Conservation (phyloP, 2,113 vertebrate species). For the Hypomesus transpacificus region DNA sequence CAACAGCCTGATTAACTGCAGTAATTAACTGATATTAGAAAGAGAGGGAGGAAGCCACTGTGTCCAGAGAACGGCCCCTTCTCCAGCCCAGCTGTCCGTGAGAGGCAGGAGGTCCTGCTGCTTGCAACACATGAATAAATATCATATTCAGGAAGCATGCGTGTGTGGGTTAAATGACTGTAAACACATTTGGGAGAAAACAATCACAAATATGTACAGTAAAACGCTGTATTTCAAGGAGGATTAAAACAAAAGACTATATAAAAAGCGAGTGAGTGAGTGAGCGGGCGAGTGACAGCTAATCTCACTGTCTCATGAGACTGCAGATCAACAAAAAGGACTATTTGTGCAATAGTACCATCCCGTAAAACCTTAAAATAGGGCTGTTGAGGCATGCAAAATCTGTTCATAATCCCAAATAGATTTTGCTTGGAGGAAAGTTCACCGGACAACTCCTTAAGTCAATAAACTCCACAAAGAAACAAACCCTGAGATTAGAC, state of each 20-base stretch:
- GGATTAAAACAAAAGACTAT: not conserved
- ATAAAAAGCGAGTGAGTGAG: not conserved
- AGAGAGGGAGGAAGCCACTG: slow-evolving; percentile 21
- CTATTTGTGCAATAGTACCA: not conserved
- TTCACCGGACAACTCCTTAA: slow-evolving; percentile 2
- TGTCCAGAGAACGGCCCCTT: slow-evolving; percentile 27
- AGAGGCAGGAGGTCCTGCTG: slow-evolving; percentile 26
- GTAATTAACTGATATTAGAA: slow-evolving; percentile 66
- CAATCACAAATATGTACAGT: slow-evolving; percentile 11
- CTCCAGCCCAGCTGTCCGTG: slow-evolving; percentile 37
- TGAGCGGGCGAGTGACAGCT: not conserved
- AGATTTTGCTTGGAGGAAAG: slow-evolving; percentile 34
- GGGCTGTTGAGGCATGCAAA: slow-evolving; percentile 43
- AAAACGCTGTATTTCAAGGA: not conserved
- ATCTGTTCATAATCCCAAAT: slow-evolving; percentile 54
- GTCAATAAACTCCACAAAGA: not conserved
- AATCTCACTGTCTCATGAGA: not conserved
- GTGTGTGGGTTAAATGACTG: not conserved
- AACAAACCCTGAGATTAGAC: not conserved
- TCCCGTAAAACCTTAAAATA: not conserved
- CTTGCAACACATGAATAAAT: slow-evolving; percentile 28
- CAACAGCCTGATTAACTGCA: slow-evolving; percentile 69
- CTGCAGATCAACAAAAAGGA: not conserved
- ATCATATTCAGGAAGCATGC: slow-evolving; percentile 11
- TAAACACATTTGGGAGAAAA: not conserved